phyloP scores from a whole-genome alignment of 2,113 vertebrate genomes.

The Fulmarus glacialis region DNA sequence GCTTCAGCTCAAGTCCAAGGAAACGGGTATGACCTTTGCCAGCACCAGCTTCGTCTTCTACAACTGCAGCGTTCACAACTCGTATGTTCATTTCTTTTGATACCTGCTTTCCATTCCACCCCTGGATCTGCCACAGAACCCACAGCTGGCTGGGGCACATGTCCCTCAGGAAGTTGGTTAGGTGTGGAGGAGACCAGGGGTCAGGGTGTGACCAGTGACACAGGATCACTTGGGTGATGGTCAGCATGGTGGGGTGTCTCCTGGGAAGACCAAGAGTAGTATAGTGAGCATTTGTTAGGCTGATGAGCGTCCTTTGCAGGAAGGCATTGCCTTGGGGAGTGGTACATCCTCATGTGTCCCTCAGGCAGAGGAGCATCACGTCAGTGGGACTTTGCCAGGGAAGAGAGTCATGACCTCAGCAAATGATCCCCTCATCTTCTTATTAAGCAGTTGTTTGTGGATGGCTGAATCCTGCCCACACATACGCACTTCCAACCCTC shows the following conservation, averaged over 20 bases:
- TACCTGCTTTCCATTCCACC: background rate
- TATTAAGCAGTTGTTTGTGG: background rate
- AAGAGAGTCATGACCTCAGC: background rate
- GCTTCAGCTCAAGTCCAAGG: slow-evolving; percentile 96
- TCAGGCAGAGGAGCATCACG: background rate
- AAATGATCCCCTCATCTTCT: background rate
- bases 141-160: background rate
- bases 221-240: background rate
- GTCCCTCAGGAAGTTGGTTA: background rate
- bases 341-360: background rate
- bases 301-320: background rate
- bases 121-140: background rate
- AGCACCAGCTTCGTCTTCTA: slow-evolving; percentile 99
- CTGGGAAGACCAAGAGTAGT: background rate
- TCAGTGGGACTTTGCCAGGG: background rate
- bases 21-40: slow-evolving; percentile 95
- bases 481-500: fast-evolving
- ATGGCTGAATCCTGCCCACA: background rate
- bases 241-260: background rate
- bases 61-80: slow-evolving; percentile 98
- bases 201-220: background rate
- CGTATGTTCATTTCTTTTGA: slow-evolving; percentile 81
- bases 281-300: background rate
- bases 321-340: background rate
- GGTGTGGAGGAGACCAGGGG: background rate